These are phyloP conservation scores for Noctua pronuba DNA, from an alignment of 2,888 invertebrate genomes.

Conservation along the genomic window DNA sequence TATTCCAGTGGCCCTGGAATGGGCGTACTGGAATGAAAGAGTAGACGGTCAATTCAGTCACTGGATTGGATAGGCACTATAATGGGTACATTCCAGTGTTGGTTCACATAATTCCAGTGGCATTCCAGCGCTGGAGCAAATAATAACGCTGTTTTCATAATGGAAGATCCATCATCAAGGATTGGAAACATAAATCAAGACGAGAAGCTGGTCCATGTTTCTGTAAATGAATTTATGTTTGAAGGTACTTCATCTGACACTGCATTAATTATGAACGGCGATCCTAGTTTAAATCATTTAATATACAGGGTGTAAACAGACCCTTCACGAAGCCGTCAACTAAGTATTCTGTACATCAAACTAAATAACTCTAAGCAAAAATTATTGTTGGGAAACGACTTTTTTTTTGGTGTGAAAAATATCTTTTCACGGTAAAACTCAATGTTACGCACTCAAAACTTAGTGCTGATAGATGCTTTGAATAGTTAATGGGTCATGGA, in stretches of 20 bases:
- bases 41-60: neutral
- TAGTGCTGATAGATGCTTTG: too few relatives aligned
- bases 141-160: neutral
- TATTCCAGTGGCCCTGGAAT: neutral
- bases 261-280: conserved; percentile 17
- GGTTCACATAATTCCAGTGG: neutral
- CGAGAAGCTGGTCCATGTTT: conserved; percentile 1
- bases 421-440: too few relatives aligned
- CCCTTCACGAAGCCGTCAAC: too few relatives aligned
- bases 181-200: conserved; percentile 19
- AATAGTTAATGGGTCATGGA: too few relatives aligned
- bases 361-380: too few relatives aligned
- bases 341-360: too few relatives aligned
- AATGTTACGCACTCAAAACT: too few relatives aligned
- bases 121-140: neutral
- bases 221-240: conserved; percentile 13
- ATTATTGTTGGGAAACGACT: too few relatives aligned
- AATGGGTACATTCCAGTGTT: neutral
- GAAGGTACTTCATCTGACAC: conserved; percentile 2
- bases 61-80: neutral
- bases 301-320: too few relatives aligned
- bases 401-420: too few relatives aligned
- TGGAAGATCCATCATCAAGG: neutral
- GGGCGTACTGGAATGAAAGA: neutral
- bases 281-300: neutral